These are phyloP conservation scores for Felis chaus DNA, from an alignment of 2,113 vertebrate species.

Conservation along the genomic window DNA sequence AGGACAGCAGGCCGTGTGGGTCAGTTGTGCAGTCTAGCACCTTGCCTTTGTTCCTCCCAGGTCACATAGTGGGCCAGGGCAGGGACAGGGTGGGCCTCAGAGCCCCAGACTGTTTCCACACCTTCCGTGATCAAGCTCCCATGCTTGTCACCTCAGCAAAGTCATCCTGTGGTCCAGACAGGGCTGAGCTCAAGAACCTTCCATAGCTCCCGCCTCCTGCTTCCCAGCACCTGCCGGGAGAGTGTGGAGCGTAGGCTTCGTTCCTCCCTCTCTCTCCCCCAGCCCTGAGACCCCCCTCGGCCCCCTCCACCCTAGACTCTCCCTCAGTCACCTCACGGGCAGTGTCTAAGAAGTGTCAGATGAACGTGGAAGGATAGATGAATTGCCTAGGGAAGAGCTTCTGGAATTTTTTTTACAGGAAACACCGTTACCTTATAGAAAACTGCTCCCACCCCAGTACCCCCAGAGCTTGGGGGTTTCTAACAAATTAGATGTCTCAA, in stretches of 20 bases:
- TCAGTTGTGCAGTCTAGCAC: neutral
- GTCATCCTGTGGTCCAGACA: too few relatives aligned
- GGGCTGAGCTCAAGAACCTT: neutral
- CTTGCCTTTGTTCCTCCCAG: neutral
- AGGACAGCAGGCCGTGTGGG: neutral
- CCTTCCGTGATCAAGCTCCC: neutral
- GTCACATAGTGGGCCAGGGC: neutral
- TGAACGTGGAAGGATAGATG: too few relatives aligned
- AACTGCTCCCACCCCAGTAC: too few relatives aligned
- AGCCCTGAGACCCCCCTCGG: accelerated
- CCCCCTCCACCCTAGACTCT: neutral
- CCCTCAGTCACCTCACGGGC: too few relatives aligned
- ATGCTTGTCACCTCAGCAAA: neutral
- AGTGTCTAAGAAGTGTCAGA: neutral
- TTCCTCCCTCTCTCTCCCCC: neutral
- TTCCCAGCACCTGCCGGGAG: neutral
- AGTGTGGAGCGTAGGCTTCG: neutral
- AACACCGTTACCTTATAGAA: neutral
- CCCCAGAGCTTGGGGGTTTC: neutral
- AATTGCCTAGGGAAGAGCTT: neutral
- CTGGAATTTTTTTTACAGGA: neutral
- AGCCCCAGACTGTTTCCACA: neutral
- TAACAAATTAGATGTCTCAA: neutral
- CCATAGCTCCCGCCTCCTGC: accelerated
- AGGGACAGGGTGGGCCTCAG: neutral